Base-by-base conservation (phyloP, 2,113 vertebrate genomes). In the Macquaria ambigua region DNA sequence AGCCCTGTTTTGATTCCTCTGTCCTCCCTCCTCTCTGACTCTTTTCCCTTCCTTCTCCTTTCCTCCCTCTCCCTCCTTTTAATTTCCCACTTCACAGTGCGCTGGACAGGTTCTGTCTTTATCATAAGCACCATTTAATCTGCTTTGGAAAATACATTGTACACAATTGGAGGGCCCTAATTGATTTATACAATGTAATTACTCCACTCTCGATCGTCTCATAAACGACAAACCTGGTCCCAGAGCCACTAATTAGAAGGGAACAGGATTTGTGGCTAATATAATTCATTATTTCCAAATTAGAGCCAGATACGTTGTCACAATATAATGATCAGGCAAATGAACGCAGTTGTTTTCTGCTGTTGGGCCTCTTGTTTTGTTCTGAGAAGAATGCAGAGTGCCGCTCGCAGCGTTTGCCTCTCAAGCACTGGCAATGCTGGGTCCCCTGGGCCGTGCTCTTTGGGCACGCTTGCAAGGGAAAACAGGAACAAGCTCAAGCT, bases 221-320 rank as follows among this genome's bases (percentile, higher is more conserved):
- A 86, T 93, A 89, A 94, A 93, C 64, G 88, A 90, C 93, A 93
- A 91, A 92, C 89, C 86, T 90, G 88, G 85, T 94, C 91, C 89
- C 93, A 87, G 53, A 88, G 93, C 92, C 85, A 79, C 92, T 93
- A 91, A 94, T 95, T 94, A 94, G 90, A 90, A 87, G 63, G 74
- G 81, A 92, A 93, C 91, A 94, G 86, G 78, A 90, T 94, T 93
- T 92, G 87, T 74, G 31, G 87, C 92, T 92, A 94, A 93, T 95
- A 92, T 88, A 93, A 93, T 93, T 94, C 82, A 93, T 94, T 94
- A 94, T 91, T 92, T 94, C 87, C 85, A 91, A 92, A 93, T 94
- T 93, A 93, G 80, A 86, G 73, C 21, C 81, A 86, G 90, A 92
- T 90, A 90, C 89, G 82, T 90, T 92, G 91, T 93, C 90, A 91